Evolutionary conservation across 2,888 invertebrate genomes (phyloP).

Genomic region (Drosophila nigritarsus): DNA sequence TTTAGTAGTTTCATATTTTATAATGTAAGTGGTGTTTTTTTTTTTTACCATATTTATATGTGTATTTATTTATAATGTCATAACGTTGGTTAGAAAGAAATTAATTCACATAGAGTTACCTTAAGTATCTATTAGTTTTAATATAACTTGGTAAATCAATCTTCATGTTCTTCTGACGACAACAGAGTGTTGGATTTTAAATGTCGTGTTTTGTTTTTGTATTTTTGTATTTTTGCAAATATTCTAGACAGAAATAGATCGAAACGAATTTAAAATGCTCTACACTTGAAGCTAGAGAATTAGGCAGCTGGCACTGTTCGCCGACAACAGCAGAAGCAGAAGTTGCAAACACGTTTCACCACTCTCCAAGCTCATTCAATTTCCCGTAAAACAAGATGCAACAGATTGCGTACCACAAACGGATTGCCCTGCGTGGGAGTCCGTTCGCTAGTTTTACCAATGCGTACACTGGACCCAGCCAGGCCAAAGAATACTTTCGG

Average conservation of each 20-base stretch:
- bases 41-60: constrained; percentile 14
- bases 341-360: constrained; percentile 71
- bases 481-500: constrained; percentile 91
- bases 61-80: constrained; percentile 15
- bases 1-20: not conserved
- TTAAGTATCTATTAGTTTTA: constrained; percentile 48
- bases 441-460: constrained; percentile 67
- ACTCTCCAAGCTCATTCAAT: constrained; percentile 76
- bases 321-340: constrained; percentile 42
- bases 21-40: constrained; percentile 1
- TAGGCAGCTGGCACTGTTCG: constrained; percentile 19
- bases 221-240: not conserved
- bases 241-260: constrained; percentile 23
- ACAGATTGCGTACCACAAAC: constrained; percentile 73
- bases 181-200: constrained; percentile 9
- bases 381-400: constrained; percentile 70
- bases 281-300: constrained; percentile 20
- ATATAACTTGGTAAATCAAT: constrained; percentile 68
- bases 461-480: constrained; percentile 87
- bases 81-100: constrained; percentile 8
- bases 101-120: constrained; percentile 23
- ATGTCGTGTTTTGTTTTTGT: constrained; percentile 16
- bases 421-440: constrained; percentile 62
- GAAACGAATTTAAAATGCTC: constrained; percentile 55
- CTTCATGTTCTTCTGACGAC: constrained; percentile 25